Evolutionary conservation across 2,113 vertebrate species (phyloP), one percentile per base, ranked within the genome.

Genomic region (Puntigrus tetrazona): DNA sequence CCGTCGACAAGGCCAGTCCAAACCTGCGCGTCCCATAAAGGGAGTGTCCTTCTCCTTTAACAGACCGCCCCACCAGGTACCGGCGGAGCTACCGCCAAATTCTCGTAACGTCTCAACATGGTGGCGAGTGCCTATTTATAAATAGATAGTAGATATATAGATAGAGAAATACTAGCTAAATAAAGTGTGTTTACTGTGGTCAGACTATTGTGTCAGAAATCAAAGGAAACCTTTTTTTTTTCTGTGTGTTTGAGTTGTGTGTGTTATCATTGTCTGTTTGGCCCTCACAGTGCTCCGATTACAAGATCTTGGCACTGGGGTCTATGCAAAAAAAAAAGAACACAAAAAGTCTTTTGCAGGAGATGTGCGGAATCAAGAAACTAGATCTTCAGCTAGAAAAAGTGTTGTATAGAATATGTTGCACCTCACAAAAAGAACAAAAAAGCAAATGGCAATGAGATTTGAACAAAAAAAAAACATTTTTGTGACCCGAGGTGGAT

Each of bases 41-140:
- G 81, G 85, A 87, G 84, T 85, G 87, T 29, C 50, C 61, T 85
- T 92, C 90, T 88, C 84, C 90, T 88, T 91, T 86, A 84, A 88
- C 89, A 43, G 82, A 89, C 88, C 27, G 8, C 27, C 91, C 86
- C 72, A 80, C 78, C 77, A 45, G 36, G 77, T 78, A 78, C 11
- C 2, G 77, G 77, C 36, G 55, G 77, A 78, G 76, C 31, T 59
- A 25, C 76, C 55, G 22, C 76, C 25, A 38, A 91, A 90, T 90
- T 87, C 90, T 89, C 89, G 91, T 80, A 65, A 65, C 18, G 78
- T 90, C 89, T 91, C 63, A 91, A 91, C 84, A 92, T 91, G 88
- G 90, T 91, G 93, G 92, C 89, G 89, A 90, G 91, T 93, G 90
- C 91, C 93, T 94, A 91, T 93, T 92, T 87, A 92, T 91, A 92